Percentiles rank a stretch among this genome's conserved stretches.
Evolutionary conservation across 2,888 invertebrate species (phyloP).

Genomic region (Meiosimyza platycephala): DNA sequence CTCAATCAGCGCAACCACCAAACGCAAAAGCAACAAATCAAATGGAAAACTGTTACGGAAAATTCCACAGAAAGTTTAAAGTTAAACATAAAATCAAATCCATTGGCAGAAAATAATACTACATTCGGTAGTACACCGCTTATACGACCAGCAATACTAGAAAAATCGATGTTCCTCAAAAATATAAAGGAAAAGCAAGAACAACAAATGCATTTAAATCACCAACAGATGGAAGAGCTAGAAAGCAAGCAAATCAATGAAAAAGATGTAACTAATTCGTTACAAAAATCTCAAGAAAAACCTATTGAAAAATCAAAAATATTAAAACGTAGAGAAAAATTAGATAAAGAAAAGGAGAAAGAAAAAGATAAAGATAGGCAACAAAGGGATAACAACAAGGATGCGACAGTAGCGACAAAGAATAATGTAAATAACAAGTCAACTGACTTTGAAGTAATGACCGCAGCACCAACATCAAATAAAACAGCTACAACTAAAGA

Average conservation of each 20-base stretch:
- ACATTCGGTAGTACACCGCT: constrained; percentile 64
- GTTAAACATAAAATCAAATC: constrained; percentile 57
- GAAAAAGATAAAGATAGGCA: constrained; percentile 46
- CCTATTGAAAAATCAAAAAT: constrained; percentile 20
- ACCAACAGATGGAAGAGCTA: constrained; percentile 9
- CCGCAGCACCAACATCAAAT: constrained; percentile 4
- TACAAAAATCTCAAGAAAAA: constrained; percentile 24
- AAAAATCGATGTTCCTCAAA: constrained; percentile 61
- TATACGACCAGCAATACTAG: constrained; percentile 61
- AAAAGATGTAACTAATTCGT: constrained; percentile 26
- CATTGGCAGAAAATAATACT: constrained; percentile 61
- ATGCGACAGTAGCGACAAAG: neutral
- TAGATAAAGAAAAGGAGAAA: constrained; percentile 48
- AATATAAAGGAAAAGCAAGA: constrained; percentile 44
- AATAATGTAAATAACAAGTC: constrained; percentile 6
- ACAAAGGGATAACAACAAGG: constrained; percentile 46
- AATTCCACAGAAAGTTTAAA: constrained; percentile 42
- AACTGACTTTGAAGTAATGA: constrained; percentile 8
- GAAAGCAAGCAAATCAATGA: constrained; percentile 42
- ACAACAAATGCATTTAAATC: constrained; percentile 36
- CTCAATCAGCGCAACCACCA: constrained; percentile 23
- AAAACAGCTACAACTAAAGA: constrained; percentile 3
- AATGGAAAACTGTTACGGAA: constrained; percentile 54
- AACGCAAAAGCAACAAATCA: constrained; percentile 45
- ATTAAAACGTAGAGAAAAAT: constrained; percentile 49